Percentiles rank a stretch among this genome's conserved stretches.
These are phyloP conservation scores for Coelopa frigida DNA, from an alignment of 1,140 invertebrate species.

Conservation along the genomic window DNA sequence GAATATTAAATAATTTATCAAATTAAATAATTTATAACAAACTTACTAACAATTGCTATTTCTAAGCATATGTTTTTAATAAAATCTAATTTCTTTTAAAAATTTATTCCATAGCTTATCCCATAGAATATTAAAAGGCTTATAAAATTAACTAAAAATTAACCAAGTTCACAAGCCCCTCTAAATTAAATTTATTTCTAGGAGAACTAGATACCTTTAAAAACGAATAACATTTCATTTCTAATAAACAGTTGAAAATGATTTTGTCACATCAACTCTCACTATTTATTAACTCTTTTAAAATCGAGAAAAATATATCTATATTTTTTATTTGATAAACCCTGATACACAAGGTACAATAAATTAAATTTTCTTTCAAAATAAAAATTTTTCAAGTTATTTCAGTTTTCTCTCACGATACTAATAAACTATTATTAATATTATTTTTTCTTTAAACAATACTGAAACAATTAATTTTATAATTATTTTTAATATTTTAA, in stretches of 20 bases:
- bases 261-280: conserved; percentile 50
- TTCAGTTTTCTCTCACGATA: conserved; percentile 41
- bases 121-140: no score
- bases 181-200: conserved; percentile 54
- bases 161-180: conserved; percentile 39
- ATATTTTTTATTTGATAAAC: conserved; percentile 51
- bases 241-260: conserved; percentile 52
- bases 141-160: conserved; percentile 46
- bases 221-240: conserved; percentile 55
- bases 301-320: conserved; percentile 49
- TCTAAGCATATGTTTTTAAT: conserved; percentile 39
- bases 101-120: no score
- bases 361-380: conserved; percentile 49
- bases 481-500: conserved; percentile 33
- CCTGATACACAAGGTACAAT: conserved; percentile 60
- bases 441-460: no score
- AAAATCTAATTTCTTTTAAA: conserved; percentile 32
- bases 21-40: conserved; percentile 30
- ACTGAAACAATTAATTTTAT: conserved; percentile 41
- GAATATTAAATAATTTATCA: conserved; percentile 29
- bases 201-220: conserved; percentile 59
- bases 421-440: conserved; percentile 47
- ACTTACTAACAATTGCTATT: conserved; percentile 34
- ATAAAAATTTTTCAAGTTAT: conserved; percentile 42
- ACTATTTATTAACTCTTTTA: no score